Evolutionary conservation across 1,140 invertebrate genomes (phyloP).

Genomic region (Habropoda laboriosa): DNA sequence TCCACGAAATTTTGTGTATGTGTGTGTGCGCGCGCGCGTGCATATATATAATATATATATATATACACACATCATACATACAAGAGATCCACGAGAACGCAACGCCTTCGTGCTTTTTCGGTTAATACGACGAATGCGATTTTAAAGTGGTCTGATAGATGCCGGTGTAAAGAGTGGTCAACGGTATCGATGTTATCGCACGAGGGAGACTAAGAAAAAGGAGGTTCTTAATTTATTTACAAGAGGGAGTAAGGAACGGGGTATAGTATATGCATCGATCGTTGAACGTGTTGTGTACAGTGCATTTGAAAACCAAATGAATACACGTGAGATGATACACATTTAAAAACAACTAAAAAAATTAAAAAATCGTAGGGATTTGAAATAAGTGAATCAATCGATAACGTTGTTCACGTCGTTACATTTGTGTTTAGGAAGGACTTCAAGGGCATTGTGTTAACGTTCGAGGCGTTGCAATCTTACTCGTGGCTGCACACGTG

Average conservation of each 20-base stretch:
- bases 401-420: slow-evolving; percentile 5
- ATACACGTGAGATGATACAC: not conserved
- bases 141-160: slow-evolving; percentile 24
- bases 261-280: not conserved
- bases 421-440: not conserved
- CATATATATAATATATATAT: too few relatives aligned
- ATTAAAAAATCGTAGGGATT: not conserved
- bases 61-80: too few relatives aligned
- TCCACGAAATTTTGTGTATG: slow-evolving; percentile 37
- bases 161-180: not conserved
- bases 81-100: slow-evolving; percentile 17
- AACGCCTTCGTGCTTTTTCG: slow-evolving; percentile 13
- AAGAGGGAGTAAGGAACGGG: slow-evolving; percentile 4
- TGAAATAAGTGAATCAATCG: not conserved
- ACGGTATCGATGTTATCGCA: slow-evolving; percentile 15
- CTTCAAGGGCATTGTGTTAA: slow-evolving; percentile 27
- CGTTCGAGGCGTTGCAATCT: slow-evolving; percentile 20
- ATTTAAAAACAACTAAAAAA: too few relatives aligned
- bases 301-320: not conserved
- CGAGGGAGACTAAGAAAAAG: not conserved
- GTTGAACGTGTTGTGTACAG: not conserved
- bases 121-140: not conserved
- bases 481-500: not conserved
- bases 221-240: slow-evolving; percentile 30
- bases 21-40: too few relatives aligned